Evolutionary conservation across 64 coral and sea anemone genomes (phyloP), one percentile per base, ranked within the genome.

Genomic region (Pocillopora verrucosa): DNA sequence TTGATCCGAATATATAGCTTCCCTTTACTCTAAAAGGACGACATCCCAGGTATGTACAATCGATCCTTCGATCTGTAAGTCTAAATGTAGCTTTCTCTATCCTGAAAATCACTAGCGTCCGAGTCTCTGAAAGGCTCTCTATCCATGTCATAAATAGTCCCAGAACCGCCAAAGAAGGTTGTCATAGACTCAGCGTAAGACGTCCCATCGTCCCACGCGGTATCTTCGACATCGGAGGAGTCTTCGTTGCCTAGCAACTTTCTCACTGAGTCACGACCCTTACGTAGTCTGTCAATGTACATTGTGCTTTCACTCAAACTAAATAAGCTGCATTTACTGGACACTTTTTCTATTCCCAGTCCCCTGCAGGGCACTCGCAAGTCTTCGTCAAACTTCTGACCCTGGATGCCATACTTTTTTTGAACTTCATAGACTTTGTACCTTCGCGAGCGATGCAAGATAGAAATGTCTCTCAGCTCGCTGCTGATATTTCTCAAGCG

Each of bases 361-460:
- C 82, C 82, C n/a, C 35, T 38, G 16, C 82, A 85, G 5, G 64
- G 65, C 10, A 65, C 51, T 20, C 45, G 51, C 16, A 85, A 56
- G 37, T 85, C 65, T 9, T 45, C 25, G 38, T 2, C 10, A 5
- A 24, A 11, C 25, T 4, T 22, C 72, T 70, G 51, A 15, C 56
- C 64, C n/a, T 72, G 16, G 11, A 12, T 36, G 6, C 56, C 20
- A 72, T 56, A 72, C 16, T 56, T 45, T 58, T 93, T 72, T 25
- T 84, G 89, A 20, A 58, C 77, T 25, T 91, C 62, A 16, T 93
- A 61, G 61, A 97, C 59, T 76, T 94, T 79, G 88, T 97, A 97
- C 36, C 77, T 97, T 16, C 89, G 63, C 9, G 91, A 93, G 58
- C 91, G 88, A n/a, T 84, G 87, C 22, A 73, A 61, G 57, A 91